Conservation (phyloP, 2,888 invertebrate species). For the Plebejus anna region DNA sequence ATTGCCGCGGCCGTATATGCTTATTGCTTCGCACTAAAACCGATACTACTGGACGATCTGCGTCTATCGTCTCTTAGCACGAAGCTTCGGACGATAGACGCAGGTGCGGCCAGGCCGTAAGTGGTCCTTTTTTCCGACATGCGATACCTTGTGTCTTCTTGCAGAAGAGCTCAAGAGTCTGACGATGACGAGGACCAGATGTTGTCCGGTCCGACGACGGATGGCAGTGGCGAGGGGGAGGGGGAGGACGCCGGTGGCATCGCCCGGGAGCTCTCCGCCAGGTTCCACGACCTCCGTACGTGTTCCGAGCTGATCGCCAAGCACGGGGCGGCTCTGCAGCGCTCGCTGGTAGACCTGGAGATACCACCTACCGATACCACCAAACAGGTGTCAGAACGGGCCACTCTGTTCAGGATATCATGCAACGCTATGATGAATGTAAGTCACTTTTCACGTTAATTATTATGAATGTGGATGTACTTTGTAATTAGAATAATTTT, state of each 20-base stretch:
- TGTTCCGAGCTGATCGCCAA: constrained; percentile 95
- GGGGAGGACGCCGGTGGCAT: constrained; percentile 81
- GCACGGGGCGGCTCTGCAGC: constrained; percentile 91
- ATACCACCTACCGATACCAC: constrained; percentile 86
- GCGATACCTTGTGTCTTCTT: constrained; percentile 1
- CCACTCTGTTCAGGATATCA: constrained; percentile 96
- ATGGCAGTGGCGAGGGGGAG: constrained; percentile 77
- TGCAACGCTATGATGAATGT: constrained; percentile 98
- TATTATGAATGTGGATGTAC: too few species aligned
- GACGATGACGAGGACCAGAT: constrained; percentile 87
- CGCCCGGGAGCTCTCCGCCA: constrained; percentile 82
- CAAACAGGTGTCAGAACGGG: constrained; percentile 95
- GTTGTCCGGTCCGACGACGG: constrained; percentile 64
- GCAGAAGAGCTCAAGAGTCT: constrained; percentile 84
- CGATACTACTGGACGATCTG: too few species aligned
- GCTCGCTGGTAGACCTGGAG: constrained; percentile 89
- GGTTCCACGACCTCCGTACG: constrained; percentile 93
- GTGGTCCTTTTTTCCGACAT: background rate
- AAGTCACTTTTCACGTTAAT: constrained; percentile 40
- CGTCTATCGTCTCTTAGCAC: too few species aligned
- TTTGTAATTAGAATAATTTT: too few species aligned
- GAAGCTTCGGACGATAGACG: too few species aligned
- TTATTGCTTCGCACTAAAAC: too few species aligned
- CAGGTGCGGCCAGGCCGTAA: too few species aligned
- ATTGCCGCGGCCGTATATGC: too few species aligned